Conservation (phyloP, 2,888 invertebrate genomes). For the Exocentrus adspersus region DNA sequence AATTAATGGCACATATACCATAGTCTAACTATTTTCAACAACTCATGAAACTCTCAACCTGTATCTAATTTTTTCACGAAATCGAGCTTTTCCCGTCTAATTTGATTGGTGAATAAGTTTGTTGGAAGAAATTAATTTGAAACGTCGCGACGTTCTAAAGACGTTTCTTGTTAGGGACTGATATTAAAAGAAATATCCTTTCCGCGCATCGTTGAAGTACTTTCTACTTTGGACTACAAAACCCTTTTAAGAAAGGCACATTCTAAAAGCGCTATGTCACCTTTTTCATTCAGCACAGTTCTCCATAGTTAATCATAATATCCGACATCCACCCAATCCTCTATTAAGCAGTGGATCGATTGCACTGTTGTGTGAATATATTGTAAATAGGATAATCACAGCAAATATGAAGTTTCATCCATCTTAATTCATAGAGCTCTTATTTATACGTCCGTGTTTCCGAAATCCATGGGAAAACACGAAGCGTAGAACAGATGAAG, state of each 20-base stretch:
- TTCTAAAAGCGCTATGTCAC: slow-evolving; percentile 28
- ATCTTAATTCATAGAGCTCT: slow-evolving; percentile 26
- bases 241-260: slow-evolving; percentile 21
- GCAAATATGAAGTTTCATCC: slow-evolving; percentile 26
- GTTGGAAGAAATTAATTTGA: not conserved
- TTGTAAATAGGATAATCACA: slow-evolving; percentile 22
- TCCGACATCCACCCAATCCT: slow-evolving; percentile 28
- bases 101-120: no score
- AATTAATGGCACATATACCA: no score
- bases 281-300: slow-evolving; percentile 30
- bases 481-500: not conserved
- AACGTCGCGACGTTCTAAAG: not conserved
- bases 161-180: not conserved
- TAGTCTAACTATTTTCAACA: no score
- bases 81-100: no score
- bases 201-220: not conserved
- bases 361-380: slow-evolving; percentile 19
- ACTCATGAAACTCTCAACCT: no score
- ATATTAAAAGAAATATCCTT: not conserved
- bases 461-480: slow-evolving; percentile 3
- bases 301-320: slow-evolving; percentile 32
- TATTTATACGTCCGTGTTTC: slow-evolving; percentile 8
- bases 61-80: no score
- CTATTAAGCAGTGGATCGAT: slow-evolving; percentile 27
- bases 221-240: slow-evolving; percentile 1